These are phyloP conservation scores for Ceratina australensis DNA, from an alignment of 1,140 invertebrate genomes.

Conservation along the genomic window DNA sequence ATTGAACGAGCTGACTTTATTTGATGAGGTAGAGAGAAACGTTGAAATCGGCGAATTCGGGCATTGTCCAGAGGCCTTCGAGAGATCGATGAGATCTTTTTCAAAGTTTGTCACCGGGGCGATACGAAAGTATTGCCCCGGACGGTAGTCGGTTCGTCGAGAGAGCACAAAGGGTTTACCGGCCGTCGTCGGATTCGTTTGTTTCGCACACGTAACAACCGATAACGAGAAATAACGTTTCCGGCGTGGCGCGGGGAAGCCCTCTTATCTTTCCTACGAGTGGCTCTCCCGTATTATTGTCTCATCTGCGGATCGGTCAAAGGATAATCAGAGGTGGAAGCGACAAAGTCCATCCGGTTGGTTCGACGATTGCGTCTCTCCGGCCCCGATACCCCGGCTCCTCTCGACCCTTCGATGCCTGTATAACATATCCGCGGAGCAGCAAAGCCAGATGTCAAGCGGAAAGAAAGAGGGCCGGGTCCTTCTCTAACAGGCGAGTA, in stretches of 20 bases:
- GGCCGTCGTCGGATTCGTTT: conserved; percentile 38
- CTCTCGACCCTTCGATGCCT: conserved; percentile 25
- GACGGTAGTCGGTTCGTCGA: conserved; percentile 26
- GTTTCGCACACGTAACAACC: conserved; percentile 55
- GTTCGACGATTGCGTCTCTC: conserved; percentile 53
- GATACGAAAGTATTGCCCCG: conserved; percentile 32
- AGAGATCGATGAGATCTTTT: conserved; percentile 20
- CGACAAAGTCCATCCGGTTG: conserved; percentile 51
- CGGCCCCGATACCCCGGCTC: conserved; percentile 16
- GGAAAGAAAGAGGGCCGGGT: conserved; percentile 27
- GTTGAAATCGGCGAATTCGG: not conserved
- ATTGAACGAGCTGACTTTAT: not conserved
- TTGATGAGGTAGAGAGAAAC: not conserved
- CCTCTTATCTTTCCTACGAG: conserved; percentile 48
- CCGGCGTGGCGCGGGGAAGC: conserved; percentile 8
- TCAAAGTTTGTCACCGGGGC: conserved; percentile 22
- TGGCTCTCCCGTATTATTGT: conserved; percentile 57
- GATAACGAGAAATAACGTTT: conserved; percentile 63
- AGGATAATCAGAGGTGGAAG: conserved; percentile 59
- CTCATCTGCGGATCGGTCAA: conserved; percentile 58
- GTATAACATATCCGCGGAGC: conserved; percentile 21
- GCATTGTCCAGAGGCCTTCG: conserved; percentile 15
- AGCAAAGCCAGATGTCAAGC: conserved; percentile 42
- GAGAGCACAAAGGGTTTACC: conserved; percentile 40
- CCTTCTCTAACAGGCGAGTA: conserved; percentile 33